These are phyloP conservation scores for Punctoribates punctum DNA, from an alignment of 2,888 invertebrate species.

Conservation along the genomic window DNA sequence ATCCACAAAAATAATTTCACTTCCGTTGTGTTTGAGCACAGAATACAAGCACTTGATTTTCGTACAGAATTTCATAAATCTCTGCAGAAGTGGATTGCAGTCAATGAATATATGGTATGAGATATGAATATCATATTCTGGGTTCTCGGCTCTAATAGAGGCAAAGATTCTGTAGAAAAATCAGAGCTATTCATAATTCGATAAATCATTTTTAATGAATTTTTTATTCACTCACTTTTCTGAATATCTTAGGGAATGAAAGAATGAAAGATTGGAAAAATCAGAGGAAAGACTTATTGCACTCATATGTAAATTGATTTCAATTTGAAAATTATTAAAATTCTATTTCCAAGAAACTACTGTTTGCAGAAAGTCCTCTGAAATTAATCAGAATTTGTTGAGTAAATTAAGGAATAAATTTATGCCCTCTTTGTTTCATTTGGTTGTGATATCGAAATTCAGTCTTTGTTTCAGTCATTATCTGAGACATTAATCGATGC, in stretches of 20 bases:
- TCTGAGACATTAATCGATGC: background rate
- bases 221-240: background rate
- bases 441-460: background rate
- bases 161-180: background rate
- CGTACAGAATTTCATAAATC: background rate
- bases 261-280: background rate
- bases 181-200: background rate
- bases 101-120: background rate
- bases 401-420: no score
- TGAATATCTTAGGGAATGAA: background rate
- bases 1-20: background rate
- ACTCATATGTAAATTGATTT: conserved; percentile 5
- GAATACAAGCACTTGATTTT: background rate
- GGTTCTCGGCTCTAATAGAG: background rate
- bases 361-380: no score
- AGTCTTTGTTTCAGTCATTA: background rate
- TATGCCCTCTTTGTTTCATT: background rate
- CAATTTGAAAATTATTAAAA: no score
- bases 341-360: no score
- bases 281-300: background rate
- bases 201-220: conserved; percentile 4
- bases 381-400: no score
- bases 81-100: background rate
- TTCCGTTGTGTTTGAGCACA: background rate
- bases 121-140: conserved; percentile 7